A percentile compares a stretch with the other conserved stretches of the same genome.
phyloP scores from a whole-genome alignment of 2,113 vertebrate genomes.

The Ploceus nigricollis region DNA sequence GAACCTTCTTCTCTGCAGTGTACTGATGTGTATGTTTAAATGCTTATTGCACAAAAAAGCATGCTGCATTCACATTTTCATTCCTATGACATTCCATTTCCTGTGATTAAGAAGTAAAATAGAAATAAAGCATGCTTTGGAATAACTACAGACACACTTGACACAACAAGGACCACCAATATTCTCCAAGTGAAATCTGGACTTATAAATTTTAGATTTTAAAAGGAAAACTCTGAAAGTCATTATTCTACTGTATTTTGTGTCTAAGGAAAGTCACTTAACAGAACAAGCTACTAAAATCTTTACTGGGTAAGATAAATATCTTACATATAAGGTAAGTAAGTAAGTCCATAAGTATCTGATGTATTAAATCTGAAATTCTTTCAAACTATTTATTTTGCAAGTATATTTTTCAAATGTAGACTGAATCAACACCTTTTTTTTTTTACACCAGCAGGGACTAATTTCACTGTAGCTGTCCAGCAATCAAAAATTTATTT shows the following conservation, averaged over 20 bases:
- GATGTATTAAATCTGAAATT: slow-evolving; percentile 49
- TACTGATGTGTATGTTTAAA: background rate
- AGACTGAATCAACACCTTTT: background rate
- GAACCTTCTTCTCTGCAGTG: background rate
- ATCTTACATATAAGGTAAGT: too few relatives aligned
- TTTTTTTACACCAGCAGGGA: background rate
- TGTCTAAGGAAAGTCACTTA: slow-evolving; percentile 7
- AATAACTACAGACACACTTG: background rate
- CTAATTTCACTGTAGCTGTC: background rate
- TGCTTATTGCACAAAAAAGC: background rate
- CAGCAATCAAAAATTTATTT: background rate
- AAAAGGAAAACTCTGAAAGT: slow-evolving; percentile 34
- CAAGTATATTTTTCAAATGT: slow-evolving; percentile 24
- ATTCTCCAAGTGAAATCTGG: slow-evolving; percentile 1
- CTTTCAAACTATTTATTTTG: slow-evolving; percentile 52
- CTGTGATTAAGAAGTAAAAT: background rate
- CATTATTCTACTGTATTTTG: background rate
- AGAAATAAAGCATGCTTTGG: slow-evolving; percentile 2
- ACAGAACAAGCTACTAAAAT: slow-evolving; percentile 47
- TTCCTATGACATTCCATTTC: background rate
- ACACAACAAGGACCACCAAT: background rate
- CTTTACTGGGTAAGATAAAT: slow-evolving; percentile 33
- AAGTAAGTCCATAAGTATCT: slow-evolving; percentile 4
- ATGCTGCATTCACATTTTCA: background rate
- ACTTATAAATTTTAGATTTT: slow-evolving; percentile 51